Base-by-base conservation (phyloP, 2,888 invertebrate species). In the Sepioteuthis lessoniana region DNA sequence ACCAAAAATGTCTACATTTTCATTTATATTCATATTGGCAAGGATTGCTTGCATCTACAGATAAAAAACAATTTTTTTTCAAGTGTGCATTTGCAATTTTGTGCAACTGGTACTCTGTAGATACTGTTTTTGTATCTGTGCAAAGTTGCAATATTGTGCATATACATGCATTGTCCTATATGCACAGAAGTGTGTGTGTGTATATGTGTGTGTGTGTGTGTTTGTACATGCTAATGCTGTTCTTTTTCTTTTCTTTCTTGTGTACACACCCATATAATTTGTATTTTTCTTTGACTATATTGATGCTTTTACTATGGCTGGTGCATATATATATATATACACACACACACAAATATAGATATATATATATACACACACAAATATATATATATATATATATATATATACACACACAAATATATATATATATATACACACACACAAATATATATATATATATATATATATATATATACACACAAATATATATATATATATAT, bases 11-110 rank as follows among this genome's bases (percentile, higher is more conserved):
- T 55, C 55, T 55, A 55, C n/a, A 35, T 16, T n/a, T 76, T 76
- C 76, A 76, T 76, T 76, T 76, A 50, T 50, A 55, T 76, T n/a
- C n/a, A 35, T n/a, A 76, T 76, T 76, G 76, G n/a, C 76, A 76
- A 76, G 13, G 76, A 13, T 76, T 35, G 76, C 31, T 31, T 5
- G 76, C 35, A 76, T n/a, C n/a, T n/a, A 16, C n/a, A 76, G 76
- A 35, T n/a, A n/a, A n/a, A n/a, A n/a, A n/a, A n/a, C n/a, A n/a
- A n/a, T 76, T 76, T 16, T 5, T 10, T 13, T 55, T 25, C 10
- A 25, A 35, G n/a, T 35, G n/a, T 76, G n/a, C n/a, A n/a, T 76
- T 55, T 55, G 55, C 55, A 55, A 42, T 76, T 76, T 76, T 76
- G n/a, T n/a, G 13, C 8, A 7, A 60, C 60, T 60, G 31, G 31